A percentile compares a stretch with the other conserved stretches of the same genome.
Conservation (phyloP, 2,888 invertebrate genomes). For the Sturmia bella region DNA sequence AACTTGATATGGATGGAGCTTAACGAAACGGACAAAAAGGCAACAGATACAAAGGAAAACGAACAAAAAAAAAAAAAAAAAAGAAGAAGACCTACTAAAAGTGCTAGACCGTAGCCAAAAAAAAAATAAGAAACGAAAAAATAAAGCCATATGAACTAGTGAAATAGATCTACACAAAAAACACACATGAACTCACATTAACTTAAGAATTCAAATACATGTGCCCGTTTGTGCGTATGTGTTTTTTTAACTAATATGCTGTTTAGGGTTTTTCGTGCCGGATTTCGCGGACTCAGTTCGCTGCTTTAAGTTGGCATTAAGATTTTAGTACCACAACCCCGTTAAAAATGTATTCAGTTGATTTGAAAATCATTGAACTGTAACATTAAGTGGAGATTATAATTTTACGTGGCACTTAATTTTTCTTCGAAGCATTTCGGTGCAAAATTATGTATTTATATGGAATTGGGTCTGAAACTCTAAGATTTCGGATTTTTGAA, state of each 20-base stretch:
- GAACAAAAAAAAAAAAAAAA: background rate
- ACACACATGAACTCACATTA: background rate
- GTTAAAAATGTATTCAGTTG: too few species aligned
- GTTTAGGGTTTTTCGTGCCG: too few species aligned
- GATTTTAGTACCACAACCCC: too few species aligned
- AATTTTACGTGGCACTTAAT: too few species aligned
- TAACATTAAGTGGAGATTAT: too few species aligned
- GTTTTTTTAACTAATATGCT: slow-evolving; percentile 22
- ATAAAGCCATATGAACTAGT: slow-evolving; percentile 46
- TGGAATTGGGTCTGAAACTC: too few species aligned
- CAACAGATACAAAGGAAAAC: slow-evolving; percentile 5
- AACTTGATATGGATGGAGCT: slow-evolving; percentile 44
- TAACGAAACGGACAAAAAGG: slow-evolving; percentile 31
- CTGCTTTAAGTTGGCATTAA: too few species aligned
- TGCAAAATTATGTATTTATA: too few species aligned
- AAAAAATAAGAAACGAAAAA: slow-evolving; percentile 15
- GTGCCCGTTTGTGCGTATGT: background rate
- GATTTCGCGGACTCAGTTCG: too few species aligned
- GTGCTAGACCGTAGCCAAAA: slow-evolving; percentile 50
- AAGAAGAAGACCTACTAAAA: slow-evolving; percentile 39
- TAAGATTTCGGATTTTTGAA: too few species aligned
- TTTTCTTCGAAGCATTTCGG: too few species aligned
- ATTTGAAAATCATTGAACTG: too few species aligned
- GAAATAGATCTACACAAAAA: background rate
- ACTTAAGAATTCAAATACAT: background rate